Conservation (phyloP, 2,797 vertebrate species). For the Pangasius sanitwongsei region DNA sequence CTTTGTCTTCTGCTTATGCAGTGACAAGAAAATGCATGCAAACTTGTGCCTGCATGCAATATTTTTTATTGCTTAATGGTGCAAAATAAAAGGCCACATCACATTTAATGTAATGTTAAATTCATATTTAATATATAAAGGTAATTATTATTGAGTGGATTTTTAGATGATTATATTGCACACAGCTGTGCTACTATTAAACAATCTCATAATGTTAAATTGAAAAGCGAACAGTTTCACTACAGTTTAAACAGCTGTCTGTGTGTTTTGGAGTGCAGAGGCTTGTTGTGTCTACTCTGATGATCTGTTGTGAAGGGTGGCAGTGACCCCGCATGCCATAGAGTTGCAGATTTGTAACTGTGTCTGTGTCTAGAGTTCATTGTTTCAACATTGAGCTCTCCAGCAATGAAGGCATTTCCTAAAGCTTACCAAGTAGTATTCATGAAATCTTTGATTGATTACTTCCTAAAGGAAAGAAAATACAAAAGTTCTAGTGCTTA, state of each 20-base stretch:
- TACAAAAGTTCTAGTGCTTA: neutral
- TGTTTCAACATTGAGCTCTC: slow-evolving; percentile 7
- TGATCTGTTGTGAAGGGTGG: slow-evolving; percentile 47
- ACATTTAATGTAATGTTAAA: neutral
- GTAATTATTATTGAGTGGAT: neutral
- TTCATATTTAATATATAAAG: neutral
- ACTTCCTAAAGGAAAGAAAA: neutral
- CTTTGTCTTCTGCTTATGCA: neutral
- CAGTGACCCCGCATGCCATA: slow-evolving; percentile 44
- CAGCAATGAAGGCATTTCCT: slow-evolving; percentile 8
- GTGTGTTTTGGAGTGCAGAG: neutral
- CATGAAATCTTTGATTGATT: slow-evolving; percentile 16
- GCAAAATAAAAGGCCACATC: neutral
- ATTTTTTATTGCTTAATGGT: neutral
- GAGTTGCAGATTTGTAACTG: neutral
- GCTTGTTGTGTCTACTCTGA: slow-evolving; percentile 16
- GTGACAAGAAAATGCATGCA: no score
- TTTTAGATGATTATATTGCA: neutral
- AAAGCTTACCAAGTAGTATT: neutral
- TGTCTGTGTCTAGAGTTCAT: slow-evolving; percentile 3
- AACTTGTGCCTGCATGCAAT: neutral
- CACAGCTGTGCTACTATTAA: neutral
- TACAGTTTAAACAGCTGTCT: neutral
- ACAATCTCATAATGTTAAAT: neutral
- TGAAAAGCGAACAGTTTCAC: neutral